Base-by-base conservation (phyloP, 2,797 vertebrate genomes). In the Streptopelia turtur region DNA sequence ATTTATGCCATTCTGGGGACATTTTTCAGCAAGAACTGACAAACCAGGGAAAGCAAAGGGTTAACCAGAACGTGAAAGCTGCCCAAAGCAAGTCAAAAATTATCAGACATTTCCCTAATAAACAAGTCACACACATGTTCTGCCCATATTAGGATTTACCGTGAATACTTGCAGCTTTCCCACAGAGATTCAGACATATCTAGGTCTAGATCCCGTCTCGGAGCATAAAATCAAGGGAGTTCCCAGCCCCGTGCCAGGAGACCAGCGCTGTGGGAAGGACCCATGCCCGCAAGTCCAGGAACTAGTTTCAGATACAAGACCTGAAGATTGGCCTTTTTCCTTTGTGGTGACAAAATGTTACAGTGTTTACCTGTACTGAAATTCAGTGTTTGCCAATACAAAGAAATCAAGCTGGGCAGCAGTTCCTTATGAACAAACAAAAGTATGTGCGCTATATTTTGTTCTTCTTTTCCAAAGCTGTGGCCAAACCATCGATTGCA, bases 251-350 rank as follows among this genome's bases (percentile, higher is more conserved):
- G 9, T 1, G 6, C 8, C 39, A 33, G 37, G 24, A 77, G 31
- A 71, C 5, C 18, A 70, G 41, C 17, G 16, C 15, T 30, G 47
- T 1, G 6, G 25, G 52, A 85, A 66, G 35, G 45, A 53, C 13
- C 10, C 0, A 0, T 1, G 1, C 25, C 65, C 24, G 5, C 9
- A 33, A 31, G 11, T 5, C 53, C 6, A 9, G 25, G 11, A 85
- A 49, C 6, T 16, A 8, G 27, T 77, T 92, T 92, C 8, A 64
- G 28, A 47, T 6, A 24, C 14, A 70, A 16, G 9, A 74, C 50
- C 11, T 2, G 0, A 9, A 80, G 3, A 6, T 6, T 24, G 13
- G 16, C 3, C 13, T 50, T 63, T 72, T 43, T 88, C 13, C 30
- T 80, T 77, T 45, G 43, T 5, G 1, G 13, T 53, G 41, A 21